Conservation (phyloP, 2,888 invertebrate species). For the Leucozona laternaria region DNA sequence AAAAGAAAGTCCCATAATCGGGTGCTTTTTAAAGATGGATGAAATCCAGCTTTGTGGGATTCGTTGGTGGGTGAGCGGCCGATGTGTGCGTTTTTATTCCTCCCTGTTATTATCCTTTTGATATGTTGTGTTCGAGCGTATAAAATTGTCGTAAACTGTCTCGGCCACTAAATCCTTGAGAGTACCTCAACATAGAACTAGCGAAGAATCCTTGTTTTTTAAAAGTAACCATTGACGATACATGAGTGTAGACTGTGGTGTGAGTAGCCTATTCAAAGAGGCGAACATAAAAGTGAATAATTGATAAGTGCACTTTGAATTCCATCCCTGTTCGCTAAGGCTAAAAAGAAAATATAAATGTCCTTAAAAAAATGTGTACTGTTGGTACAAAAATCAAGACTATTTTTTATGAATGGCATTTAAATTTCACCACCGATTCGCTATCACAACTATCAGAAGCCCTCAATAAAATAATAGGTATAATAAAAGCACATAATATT, state of each 20-base stretch:
- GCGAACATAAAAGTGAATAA: conserved; percentile 58
- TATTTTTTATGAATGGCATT: background rate
- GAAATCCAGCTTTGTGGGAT: conserved; percentile 43
- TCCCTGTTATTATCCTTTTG: conserved; percentile 71
- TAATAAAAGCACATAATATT: too few relatives aligned
- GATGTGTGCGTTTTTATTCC: conserved; percentile 67
- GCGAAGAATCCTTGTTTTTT: conserved; percentile 42
- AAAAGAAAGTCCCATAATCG: conserved; percentile 64
- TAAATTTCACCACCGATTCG: background rate
- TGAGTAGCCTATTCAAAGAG: conserved; percentile 20
- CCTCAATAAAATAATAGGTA: too few relatives aligned
- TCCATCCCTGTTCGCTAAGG: background rate
- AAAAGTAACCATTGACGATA: conserved; percentile 38
- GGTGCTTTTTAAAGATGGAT: conserved; percentile 63
- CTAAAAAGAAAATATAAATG: background rate
- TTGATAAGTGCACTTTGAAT: conserved; percentile 57
- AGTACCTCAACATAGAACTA: conserved; percentile 42
- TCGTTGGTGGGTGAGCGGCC: conserved; percentile 45
- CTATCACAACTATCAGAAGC: background rate
- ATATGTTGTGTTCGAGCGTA: conserved; percentile 71
- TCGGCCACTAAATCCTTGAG: conserved; percentile 68
- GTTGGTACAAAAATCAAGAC: background rate
- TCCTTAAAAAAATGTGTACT: background rate
- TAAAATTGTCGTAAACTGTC: conserved; percentile 75
- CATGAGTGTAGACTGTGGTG: background rate